Percentiles rank a stretch among this genome's conserved stretches.
phyloP scores from a whole-genome alignment of 2,113 vertebrate genomes.

The Oriolus oriolus region DNA sequence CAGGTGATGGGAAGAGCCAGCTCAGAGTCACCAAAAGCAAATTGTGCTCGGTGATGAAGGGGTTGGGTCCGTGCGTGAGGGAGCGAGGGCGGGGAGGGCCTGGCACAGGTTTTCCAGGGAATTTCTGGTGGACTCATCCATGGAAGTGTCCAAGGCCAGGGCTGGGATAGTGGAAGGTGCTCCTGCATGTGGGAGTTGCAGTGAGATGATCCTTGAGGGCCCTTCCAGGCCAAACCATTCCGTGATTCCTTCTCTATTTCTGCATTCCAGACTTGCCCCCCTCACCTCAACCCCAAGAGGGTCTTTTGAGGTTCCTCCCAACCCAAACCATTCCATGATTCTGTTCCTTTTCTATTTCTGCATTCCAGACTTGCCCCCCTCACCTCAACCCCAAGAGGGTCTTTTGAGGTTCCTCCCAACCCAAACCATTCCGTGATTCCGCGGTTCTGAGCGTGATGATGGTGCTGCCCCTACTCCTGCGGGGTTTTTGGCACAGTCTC shows the following conservation, averaged over 20 bases:
- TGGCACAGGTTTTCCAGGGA: not conserved
- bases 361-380: not conserved
- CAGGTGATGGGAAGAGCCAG: not conserved
- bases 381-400: fast-evolving
- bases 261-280: not conserved
- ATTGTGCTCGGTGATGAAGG: fast-evolving
- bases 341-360: not conserved
- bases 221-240: not conserved
- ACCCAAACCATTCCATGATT: not conserved
- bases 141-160: not conserved
- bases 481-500: not conserved
- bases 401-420: not conserved
- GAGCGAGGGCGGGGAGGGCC: not conserved
- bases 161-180: not conserved
- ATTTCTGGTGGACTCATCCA: not conserved
- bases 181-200: not conserved
- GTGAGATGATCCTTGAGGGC: not conserved
- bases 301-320: not conserved
- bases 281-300: not conserved
- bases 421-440: not conserved
- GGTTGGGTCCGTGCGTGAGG: not conserved
- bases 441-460: fast-evolving
- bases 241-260: fast-evolving
- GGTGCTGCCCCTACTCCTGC: not conserved
- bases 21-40: not conserved